Evolutionary conservation across 2,888 invertebrate genomes (phyloP), one percentile per base, ranked within the genome.

Genomic region (Ornithoptera priamus): DNA sequence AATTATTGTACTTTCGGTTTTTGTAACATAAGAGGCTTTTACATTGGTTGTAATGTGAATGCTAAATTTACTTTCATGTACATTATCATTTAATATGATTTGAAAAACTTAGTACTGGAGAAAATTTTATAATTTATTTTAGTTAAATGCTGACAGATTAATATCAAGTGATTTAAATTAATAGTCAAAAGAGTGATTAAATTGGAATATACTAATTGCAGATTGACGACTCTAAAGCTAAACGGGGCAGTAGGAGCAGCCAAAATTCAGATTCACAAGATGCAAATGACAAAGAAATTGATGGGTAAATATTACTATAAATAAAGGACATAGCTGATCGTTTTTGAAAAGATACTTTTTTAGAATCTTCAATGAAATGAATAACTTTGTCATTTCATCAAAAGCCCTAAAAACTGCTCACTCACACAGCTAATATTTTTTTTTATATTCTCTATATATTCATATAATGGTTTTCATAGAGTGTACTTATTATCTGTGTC

Each of bases 201-300:
- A 68, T 53, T 74, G 69, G 76, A 78, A 76, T 74, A 78, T 80
- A 82, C 82, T 80, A 78, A 78, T 89, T 90, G 81, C 92, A 92
- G 92, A 92, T 92, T 88, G 90, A 89, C 84, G 86, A 87, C 73
- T 84, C 90, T 86, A 91, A 86, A 81, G 81, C 82, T 79, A 89
- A 87, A 80, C 84, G 84, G 73, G 82, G 85, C 77, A 82, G 81
- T 79, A 86, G 89, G 85, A 85, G 88, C 81, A 83, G 84, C 78
- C 85, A 86, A 80, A 87, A 83, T 82, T 87, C 90, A 78, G 88
- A 90, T 81, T 81, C 79, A 76, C 83, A 82, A 80, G 90, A 89
- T 72, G 73, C 81, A 75, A 81, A 78, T 82, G 92, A 91, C 81
- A 90, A 88, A 89, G 86, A 87, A 79, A 86, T 92, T 85, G 84